phyloP scores from a whole-genome alignment of 2,888 invertebrate species.

The Mythimna lalbum region DNA sequence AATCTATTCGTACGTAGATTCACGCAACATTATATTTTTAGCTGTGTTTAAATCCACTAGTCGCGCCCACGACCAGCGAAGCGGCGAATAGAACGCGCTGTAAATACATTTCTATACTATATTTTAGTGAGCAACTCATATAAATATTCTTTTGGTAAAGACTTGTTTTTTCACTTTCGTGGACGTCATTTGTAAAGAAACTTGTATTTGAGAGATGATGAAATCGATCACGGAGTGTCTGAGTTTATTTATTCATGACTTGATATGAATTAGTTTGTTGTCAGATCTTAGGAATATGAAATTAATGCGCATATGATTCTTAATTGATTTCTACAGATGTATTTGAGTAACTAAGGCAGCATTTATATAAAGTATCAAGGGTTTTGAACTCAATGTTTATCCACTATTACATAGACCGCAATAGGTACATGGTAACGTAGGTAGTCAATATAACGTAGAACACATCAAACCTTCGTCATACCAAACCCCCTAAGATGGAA shows the following conservation, averaged over 20 bases:
- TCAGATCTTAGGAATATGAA: conserved; percentile 17
- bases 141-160: conserved; percentile 25
- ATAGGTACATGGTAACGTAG: conserved; percentile 1
- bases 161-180: conserved; percentile 30
- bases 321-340: conserved; percentile 11
- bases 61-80: conserved; percentile 73
- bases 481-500: conserved; percentile 30
- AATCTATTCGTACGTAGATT: conserved; percentile 58
- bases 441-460: conserved; percentile 23
- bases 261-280: conserved; percentile 17
- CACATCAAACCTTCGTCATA: conserved; percentile 39
- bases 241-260: conserved; percentile 36
- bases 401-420: conserved; percentile 6
- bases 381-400: conserved; percentile 1
- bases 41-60: conserved; percentile 77
- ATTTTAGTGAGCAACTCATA: conserved; percentile 30
- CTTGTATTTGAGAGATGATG: conserved; percentile 19
- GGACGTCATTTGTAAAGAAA: conserved; percentile 39
- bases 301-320: conserved; percentile 1
- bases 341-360: conserved; percentile 3
- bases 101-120: conserved; percentile 64
- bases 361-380: conserved; percentile 3
- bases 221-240: conserved; percentile 27
- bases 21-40: conserved; percentile 66
- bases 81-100: conserved; percentile 63